Conservation (phyloP, 1,140 invertebrate genomes). For the Caenorhabditis remanei region DNA sequence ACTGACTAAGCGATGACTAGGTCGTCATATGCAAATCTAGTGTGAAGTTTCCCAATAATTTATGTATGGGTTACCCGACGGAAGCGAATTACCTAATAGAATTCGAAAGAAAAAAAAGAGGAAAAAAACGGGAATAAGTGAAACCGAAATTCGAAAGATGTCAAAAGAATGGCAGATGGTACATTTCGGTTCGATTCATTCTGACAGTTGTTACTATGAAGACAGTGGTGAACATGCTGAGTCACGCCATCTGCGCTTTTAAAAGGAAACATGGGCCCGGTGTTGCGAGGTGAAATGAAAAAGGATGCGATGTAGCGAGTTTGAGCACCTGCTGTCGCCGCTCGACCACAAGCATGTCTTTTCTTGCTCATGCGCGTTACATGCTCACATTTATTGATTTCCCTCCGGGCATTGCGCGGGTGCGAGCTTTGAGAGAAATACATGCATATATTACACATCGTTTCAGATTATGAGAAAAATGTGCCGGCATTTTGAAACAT, state of each 20-base stretch:
- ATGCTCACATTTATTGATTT: conserved; percentile 52
- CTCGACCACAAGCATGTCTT: conserved; percentile 48
- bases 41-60: conserved; percentile 2
- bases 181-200: not conserved
- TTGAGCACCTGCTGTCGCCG: conserved; percentile 48
- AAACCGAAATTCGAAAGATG: not conserved
- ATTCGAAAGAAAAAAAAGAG: not conserved
- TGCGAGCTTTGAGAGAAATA: conserved; percentile 43
- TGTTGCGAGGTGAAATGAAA: conserved; percentile 42
- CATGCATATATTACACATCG: conserved; percentile 55
- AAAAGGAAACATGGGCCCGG: not conserved
- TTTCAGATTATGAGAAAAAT: conserved; percentile 53
- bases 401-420: conserved; percentile 31
- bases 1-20: not conserved
- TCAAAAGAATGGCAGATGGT: conserved; percentile 24
- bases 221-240: no score
- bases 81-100: no score
- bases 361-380: conserved; percentile 48
- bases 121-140: not conserved
- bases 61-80: not conserved
- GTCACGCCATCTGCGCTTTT: conserved; percentile 23
- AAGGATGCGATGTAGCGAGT: conserved; percentile 50
- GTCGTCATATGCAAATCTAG: conserved; percentile 7
- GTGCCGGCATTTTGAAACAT: conserved; percentile 44
- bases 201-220: not conserved